Base-by-base conservation (phyloP, 2,888 invertebrate species). In the Choristoneura rosaceana region DNA sequence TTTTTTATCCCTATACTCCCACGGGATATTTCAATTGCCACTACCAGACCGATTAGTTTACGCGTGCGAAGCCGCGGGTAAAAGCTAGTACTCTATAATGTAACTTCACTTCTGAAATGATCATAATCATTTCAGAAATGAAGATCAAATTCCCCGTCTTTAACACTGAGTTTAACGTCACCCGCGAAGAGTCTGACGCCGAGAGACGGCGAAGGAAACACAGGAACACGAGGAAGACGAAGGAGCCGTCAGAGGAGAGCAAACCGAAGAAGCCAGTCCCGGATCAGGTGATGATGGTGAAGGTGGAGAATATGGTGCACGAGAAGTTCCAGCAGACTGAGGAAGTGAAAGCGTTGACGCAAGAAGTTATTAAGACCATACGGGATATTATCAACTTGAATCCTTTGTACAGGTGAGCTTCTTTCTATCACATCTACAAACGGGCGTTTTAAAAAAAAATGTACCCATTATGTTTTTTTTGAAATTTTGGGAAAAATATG, bases 371-470 rank as follows among this genome's bases (percentile, higher is more conserved):
- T 61, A 99, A 99, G 92, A 99, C 99, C 0, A 99, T 99, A 77
- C 95, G 99, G 69, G 99, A 99, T 91, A 99, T 99, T 74, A 99
- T 99, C 75, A 98, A 98, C 77, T 95, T 99, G 94, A 99, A 99
- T 95, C 99, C 99, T 0, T 92, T 99, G 73, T 99, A 99, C 87
- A 95, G 95, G 95, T 73, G 34, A 70, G 73, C 33, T 17, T 38
- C 17, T 52, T 25, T 10, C 38, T 38, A 38, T 7, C 4, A 25
- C 25, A 25, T 25, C 25, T n/a, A n/a, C n/a, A n/a, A n/a, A n/a
- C n/a, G n/a, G n/a, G n/a, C n/a, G n/a, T n/a, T n/a, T n/a, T n/a
- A n/a, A n/a, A n/a, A n/a, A n/a, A n/a, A n/a, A n/a, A n/a, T n/a
- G n/a, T n/a, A n/a, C n/a, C n/a, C n/a, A n/a, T n/a, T n/a, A n/a